These are phyloP conservation scores for Caenorhabditis parvicauda DNA, from an alignment of 2,888 invertebrate genomes.

Conservation along the genomic window DNA sequence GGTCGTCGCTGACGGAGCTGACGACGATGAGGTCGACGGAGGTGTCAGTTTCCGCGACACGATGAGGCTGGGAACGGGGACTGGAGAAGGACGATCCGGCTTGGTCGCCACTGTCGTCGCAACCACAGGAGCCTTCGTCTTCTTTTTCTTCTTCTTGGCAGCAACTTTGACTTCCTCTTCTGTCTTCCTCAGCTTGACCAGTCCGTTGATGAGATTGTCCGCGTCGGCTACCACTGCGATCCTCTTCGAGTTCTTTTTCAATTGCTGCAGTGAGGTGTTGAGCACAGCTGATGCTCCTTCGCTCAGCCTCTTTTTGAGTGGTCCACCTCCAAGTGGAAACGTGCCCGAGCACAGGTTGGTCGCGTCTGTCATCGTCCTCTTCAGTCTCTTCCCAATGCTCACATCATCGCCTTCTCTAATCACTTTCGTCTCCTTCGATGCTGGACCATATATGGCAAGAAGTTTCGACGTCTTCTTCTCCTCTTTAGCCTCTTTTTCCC, in stretches of 20 bases:
- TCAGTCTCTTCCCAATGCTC: conserved; percentile 15
- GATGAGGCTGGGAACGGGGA: background rate
- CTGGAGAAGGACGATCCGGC: background rate
- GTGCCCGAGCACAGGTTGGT: conserved; percentile 11
- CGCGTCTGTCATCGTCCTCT: conserved; percentile 23
- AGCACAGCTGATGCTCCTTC: conserved; percentile 17
- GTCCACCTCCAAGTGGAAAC: conserved; percentile 24
- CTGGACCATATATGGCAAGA: conserved; percentile 3
- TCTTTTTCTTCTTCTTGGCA: conserved; percentile 11
- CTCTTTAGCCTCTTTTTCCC: conserved; percentile 7
- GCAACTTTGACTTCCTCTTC: conserved; percentile 3
- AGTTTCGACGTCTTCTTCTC: conserved; percentile 7
- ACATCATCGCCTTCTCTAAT: conserved; percentile 13
- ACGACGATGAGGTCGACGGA: conserved; percentile 7
- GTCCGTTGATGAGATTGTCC: background rate
- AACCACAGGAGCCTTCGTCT: conserved; percentile 11
- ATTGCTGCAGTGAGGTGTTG: conserved; percentile 5
- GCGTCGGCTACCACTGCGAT: background rate
- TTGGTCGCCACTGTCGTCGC: conserved; percentile 5
- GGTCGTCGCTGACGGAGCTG: background rate
- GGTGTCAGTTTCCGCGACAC: background rate
- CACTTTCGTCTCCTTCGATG: conserved; percentile 16
- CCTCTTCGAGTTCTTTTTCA: conserved; percentile 2
- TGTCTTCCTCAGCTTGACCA: background rate
- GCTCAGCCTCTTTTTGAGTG: conserved; percentile 28